A percentile compares a stretch with the other conserved stretches of the same genome.
Evolutionary conservation across 1,140 invertebrate species (phyloP).

Genomic region (Orius insidiosus): DNA sequence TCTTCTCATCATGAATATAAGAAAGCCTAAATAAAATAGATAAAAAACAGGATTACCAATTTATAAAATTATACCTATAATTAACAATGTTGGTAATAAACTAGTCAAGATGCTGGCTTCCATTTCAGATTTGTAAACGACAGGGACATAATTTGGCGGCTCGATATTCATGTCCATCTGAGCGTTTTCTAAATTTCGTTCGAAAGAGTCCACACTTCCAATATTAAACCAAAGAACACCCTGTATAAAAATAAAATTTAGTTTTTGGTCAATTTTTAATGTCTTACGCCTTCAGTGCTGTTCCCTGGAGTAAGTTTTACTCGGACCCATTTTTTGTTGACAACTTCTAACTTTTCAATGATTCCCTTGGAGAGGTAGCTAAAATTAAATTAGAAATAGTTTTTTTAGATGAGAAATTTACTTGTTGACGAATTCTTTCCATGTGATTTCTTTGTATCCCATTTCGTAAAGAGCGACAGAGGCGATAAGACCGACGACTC

Average conservation of each 20-base stretch:
- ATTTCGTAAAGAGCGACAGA: conserved; percentile 21
- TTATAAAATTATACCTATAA: no score
- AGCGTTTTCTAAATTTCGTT: no score
- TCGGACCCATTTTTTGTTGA: no score
- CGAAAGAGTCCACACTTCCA: conserved; percentile 95
- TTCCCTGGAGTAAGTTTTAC: conserved; percentile 61
- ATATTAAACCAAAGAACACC: conserved; percentile 91
- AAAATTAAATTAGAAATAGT: no score
- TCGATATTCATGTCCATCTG: conserved; percentile 88
- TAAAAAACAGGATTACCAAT: no score
- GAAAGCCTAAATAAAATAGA: no score
- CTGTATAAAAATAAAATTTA: conserved; percentile 32
- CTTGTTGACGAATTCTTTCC: conserved; percentile 92
- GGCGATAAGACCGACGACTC: conserved; percentile 18
- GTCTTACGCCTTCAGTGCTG: conserved; percentile 43
- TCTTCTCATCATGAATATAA: conserved; percentile 70
- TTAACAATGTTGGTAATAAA: conserved; percentile 50
- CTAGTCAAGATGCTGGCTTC: conserved; percentile 57
- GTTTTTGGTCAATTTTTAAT: no score
- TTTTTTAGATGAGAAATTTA: no score
- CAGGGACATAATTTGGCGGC: conserved; percentile 78
- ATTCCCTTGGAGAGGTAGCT: conserved; percentile 69
- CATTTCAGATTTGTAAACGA: conserved; percentile 91
- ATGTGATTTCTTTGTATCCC: conserved; percentile 70
- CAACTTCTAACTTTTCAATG: conserved; percentile 94